Evolutionary conservation across 2,888 invertebrate species (phyloP), one percentile per base, ranked within the genome.

Genomic region (Conchocele bisecta): DNA sequence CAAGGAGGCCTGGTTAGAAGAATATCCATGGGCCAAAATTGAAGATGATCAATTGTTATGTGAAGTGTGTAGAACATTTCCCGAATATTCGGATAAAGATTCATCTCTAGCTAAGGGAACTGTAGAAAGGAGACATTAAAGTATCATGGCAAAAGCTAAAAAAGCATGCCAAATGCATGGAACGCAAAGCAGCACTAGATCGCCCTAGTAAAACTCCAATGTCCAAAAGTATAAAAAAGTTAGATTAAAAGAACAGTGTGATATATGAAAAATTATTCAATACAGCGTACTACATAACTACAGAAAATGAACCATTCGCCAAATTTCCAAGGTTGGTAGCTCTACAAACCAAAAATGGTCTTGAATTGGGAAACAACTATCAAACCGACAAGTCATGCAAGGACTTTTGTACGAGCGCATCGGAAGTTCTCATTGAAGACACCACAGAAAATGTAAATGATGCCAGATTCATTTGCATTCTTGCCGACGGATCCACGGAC

Each of bases 201-300:
- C 39, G 42, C 15, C 67, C 64, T 17, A n/a, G 17, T 7, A 13
- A 17, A 37, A 58, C 64, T 13, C 20, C 56, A 26, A 6, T 60
- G 26, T 50, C 50, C 42, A 61, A 48, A 44, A 48, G 26, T 46
- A 2, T 41, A 20, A 51, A 50, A 46, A 61, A 60, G 35, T 24
- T 33, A 41, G 56, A 68, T 26, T 58, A 41, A n/a, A 15, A 46
- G 24, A 53, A 44, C 35, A 51, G 26, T 17, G 20, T 17, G 13
- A 4, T 33, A 17, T 57, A 48, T 57, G 54, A 50, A 41, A 17
- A 50, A 24, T 20, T 60, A 5, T 51, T 72, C 26, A 72, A 61
- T 26, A 72, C 66, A 50, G 57, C 66, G 11, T 72, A 67, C 28
- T 66, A 37, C 20, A 31, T 72, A 29, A 63, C n/a, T n/a, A n/a